Percentiles rank a stretch among this genome's conserved stretches.
Evolutionary conservation across 1,140 invertebrate species (phyloP).

Genomic region (Cotesia chilonis): DNA sequence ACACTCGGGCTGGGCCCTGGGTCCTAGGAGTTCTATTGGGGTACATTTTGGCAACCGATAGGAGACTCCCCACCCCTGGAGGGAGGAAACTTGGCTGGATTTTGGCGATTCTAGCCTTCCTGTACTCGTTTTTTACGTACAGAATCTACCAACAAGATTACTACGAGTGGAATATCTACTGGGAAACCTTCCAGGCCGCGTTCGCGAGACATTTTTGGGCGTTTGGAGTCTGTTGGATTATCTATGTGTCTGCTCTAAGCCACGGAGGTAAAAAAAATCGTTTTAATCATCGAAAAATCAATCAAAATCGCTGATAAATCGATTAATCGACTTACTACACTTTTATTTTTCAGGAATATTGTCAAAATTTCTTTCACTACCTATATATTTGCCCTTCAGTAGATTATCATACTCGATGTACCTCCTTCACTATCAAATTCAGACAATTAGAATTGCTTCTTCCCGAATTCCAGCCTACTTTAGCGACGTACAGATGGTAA

Average conservation of each 20-base stretch:
- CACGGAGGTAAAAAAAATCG: slow-evolving; percentile 6
- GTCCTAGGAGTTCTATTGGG: no score
- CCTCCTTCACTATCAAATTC: slow-evolving; percentile 61
- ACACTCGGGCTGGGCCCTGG: slow-evolving; percentile 60
- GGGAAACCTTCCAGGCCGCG: slow-evolving; percentile 29
- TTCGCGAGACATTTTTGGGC: slow-evolving; percentile 21
- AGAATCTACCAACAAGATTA: slow-evolving; percentile 26
- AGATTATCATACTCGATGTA: slow-evolving; percentile 70
- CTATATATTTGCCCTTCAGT: slow-evolving; percentile 65
- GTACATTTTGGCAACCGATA: no score
- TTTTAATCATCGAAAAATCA: not conserved
- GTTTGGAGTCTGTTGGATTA: slow-evolving; percentile 33
- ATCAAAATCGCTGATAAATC: no score
- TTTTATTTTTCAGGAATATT: slow-evolving; percentile 47
- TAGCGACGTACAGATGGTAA: slow-evolving; percentile 20
- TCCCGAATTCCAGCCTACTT: slow-evolving; percentile 19
- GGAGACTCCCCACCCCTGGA: no score
- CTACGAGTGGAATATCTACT: slow-evolving; percentile 27
- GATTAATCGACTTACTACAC: not conserved
- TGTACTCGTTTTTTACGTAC: slow-evolving; percentile 15
- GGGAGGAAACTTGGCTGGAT: slow-evolving; percentile 18
- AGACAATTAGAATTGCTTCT: slow-evolving; percentile 7
- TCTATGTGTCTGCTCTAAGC: slow-evolving; percentile 21
- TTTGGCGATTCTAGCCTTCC: slow-evolving; percentile 18
- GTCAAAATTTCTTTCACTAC: slow-evolving; percentile 67